Conservation (phyloP, 2,797 vertebrate species). For the Sandelia bainsii region DNA sequence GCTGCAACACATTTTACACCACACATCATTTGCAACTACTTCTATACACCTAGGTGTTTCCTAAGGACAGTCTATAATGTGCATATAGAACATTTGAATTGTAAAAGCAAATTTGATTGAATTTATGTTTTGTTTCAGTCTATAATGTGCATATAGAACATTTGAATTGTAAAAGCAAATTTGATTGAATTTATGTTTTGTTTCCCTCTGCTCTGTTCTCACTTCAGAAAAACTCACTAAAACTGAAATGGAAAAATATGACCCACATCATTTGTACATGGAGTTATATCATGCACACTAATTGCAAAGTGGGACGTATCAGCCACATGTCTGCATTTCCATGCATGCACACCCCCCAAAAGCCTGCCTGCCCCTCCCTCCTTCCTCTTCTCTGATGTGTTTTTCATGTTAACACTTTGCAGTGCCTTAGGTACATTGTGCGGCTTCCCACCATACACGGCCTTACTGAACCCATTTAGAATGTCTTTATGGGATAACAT, state of each 20-base stretch:
- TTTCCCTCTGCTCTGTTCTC: not conserved
- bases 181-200: conserved; percentile 11
- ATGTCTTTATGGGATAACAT: conserved; percentile 82
- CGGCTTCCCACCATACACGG: conserved; percentile 80
- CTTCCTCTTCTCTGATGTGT: conserved; percentile 81
- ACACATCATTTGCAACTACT: not conserved
- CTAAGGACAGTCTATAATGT: too few relatives aligned
- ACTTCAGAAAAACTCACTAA: too few relatives aligned
- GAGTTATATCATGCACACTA: conserved; percentile 65
- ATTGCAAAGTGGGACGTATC: conserved; percentile 76
- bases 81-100: too few relatives aligned
- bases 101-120: not conserved
- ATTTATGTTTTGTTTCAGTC: conserved; percentile 10
- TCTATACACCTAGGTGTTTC: not conserved
- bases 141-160: not conserved
- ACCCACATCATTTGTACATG: conserved; percentile 40
- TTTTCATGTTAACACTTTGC: conserved; percentile 88
- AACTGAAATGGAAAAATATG: conserved; percentile 20
- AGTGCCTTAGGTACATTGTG: conserved; percentile 84
- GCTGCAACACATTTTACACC: not conserved
- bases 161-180: not conserved
- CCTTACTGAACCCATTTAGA: conserved; percentile 78
- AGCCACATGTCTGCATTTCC: conserved; percentile 62
- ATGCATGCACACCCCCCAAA: conserved; percentile 46
- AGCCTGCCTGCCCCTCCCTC: conserved; percentile 36